These are phyloP conservation scores for Brenthis hecate DNA, from an alignment of 2,888 invertebrate species.

Conservation along the genomic window DNA sequence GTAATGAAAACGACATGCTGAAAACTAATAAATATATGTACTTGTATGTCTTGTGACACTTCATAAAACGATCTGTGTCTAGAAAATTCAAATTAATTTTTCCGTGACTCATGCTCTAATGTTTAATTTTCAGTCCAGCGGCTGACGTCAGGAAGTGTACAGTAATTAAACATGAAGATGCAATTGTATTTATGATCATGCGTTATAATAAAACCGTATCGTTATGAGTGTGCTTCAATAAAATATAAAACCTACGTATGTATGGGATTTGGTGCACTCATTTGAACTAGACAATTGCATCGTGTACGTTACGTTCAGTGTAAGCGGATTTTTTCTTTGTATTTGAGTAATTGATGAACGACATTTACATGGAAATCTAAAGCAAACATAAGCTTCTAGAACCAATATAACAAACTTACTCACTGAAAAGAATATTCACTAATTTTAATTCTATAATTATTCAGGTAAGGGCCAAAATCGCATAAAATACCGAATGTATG, in stretches of 20 bases:
- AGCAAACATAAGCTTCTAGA: constrained; percentile 42
- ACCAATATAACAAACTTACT: constrained; percentile 42
- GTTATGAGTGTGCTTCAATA: constrained; percentile 4
- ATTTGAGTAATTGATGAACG: constrained; percentile 42
- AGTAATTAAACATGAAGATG: not conserved
- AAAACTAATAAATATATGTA: not conserved
- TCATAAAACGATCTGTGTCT: not conserved
- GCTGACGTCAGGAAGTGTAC: constrained; percentile 3
- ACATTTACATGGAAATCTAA: constrained; percentile 42
- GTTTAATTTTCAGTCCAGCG: not conserved
- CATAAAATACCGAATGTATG: constrained; percentile 34
- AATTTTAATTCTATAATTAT: constrained; percentile 32
- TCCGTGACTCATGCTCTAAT: not conserved
- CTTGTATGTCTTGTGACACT: not conserved
- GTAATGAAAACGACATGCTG: constrained; percentile 11
- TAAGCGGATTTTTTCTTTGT: constrained; percentile 36
- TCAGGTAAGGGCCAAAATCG: constrained; percentile 39
- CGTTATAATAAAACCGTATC: constrained; percentile 3
- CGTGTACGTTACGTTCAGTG: constrained; percentile 20
- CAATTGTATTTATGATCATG: constrained; percentile 1
- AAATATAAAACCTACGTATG: not conserved
- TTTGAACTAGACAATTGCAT: constrained; percentile 4
- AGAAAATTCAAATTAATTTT: too few relatives aligned
- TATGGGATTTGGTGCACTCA: not conserved
- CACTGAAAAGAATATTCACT: constrained; percentile 19